phyloP scores from a whole-genome alignment of 2,888 invertebrate genomes.

The Lysandra bellargus region DNA sequence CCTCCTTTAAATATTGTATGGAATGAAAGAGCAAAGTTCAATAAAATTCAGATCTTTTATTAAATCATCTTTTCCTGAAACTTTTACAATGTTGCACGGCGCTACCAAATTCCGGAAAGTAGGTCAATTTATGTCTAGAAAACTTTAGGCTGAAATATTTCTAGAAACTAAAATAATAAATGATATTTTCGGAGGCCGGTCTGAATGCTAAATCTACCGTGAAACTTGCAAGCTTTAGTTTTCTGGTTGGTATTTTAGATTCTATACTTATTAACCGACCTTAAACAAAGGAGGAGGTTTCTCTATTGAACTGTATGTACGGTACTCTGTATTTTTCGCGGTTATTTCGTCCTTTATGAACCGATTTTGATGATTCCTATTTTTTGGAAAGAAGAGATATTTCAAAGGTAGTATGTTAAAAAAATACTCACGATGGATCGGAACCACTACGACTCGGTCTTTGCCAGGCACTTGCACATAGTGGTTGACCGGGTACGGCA shows the following conservation, averaged over 20 bases:
- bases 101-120: not conserved
- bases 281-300: not conserved
- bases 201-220: not conserved
- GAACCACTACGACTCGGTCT: conserved; percentile 56
- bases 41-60: conserved; percentile 7
- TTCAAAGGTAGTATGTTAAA: no score
- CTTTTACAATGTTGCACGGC: not conserved
- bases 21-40: not conserved
- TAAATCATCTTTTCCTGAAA: conserved; percentile 3
- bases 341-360: no score
- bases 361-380: no score
- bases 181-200: not conserved
- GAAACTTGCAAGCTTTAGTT: not conserved
- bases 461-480: conserved; percentile 47
- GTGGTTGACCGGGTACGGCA: conserved; percentile 47
- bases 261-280: not conserved
- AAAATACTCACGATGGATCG: conserved; percentile 48
- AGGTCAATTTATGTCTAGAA: conserved; percentile 15
- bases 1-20: not conserved
- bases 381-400: no score
- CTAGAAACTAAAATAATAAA: conserved; percentile 7
- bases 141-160: conserved; percentile 17
- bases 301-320: no score
- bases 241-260: not conserved
- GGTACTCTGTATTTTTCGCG: no score